These are phyloP conservation scores for Passer montanus DNA, from an alignment of 2,113 vertebrate genomes.

Conservation along the genomic window DNA sequence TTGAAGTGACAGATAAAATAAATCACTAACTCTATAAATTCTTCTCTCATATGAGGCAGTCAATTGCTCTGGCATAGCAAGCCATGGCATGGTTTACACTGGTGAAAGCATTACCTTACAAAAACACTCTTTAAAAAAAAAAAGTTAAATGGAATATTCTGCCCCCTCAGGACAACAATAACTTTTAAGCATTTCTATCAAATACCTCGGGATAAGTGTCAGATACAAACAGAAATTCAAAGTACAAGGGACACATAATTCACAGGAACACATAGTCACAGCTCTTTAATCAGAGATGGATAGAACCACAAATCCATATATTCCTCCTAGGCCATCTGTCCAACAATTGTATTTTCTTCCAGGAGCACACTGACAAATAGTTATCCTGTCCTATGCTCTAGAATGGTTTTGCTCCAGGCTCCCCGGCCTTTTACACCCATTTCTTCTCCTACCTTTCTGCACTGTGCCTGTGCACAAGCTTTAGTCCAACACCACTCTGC, in stretches of 20 bases:
- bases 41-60: neutral
- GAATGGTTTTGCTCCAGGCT: neutral
- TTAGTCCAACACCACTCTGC: neutral
- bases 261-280: neutral
- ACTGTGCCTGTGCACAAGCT: neutral
- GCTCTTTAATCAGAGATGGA: neutral
- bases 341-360: neutral
- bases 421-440: neutral
- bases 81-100: neutral
- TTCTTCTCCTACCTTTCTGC: neutral
- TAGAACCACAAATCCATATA: neutral
- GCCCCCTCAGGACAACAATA: neutral
- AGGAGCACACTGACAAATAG: neutral
- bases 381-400: neutral
- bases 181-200: neutral
- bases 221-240: conserved; percentile 2
- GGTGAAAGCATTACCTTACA: neutral
- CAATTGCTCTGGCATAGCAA: neutral
- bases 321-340: neutral
- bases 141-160: neutral
- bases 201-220: neutral
- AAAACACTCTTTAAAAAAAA: neutral
- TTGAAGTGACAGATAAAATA: conserved; percentile 34
- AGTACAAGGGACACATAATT: neutral
- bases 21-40: conserved; percentile 27